Evolutionary conservation across 2,888 invertebrate genomes (phyloP).

Genomic region (Nephrotoma appendiculata): DNA sequence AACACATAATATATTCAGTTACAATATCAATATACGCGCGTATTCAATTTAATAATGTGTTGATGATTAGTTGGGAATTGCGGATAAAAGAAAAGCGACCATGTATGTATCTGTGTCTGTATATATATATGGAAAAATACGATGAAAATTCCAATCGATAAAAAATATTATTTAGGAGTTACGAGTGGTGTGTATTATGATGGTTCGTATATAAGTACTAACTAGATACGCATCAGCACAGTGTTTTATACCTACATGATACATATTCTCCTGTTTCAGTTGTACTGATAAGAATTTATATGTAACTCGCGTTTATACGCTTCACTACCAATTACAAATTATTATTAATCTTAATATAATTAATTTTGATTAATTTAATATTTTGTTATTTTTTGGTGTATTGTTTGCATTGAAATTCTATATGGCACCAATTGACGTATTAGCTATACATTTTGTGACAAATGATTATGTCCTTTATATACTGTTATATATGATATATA

Average conservation of each 20-base stretch:
- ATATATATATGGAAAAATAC: neutral
- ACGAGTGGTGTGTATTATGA: neutral
- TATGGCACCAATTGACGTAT: neutral
- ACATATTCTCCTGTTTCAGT: neutral
- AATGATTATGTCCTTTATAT: neutral
- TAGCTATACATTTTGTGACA: neutral
- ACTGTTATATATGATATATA: too few relatives aligned
- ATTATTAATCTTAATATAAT: neutral
- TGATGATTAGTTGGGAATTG: neutral
- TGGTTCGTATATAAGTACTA: too few relatives aligned
- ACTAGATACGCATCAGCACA: too few relatives aligned
- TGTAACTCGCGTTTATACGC: neutral
- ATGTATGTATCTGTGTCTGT: neutral
- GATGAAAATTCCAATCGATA: neutral
- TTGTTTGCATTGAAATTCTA: neutral
- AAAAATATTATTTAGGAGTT: neutral
- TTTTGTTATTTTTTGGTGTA: neutral
- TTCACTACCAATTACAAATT: neutral
- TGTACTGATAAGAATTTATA: neutral
- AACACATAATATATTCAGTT: neutral
- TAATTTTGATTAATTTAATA: neutral
- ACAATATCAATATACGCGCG: neutral
- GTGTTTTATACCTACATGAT: too few relatives aligned
- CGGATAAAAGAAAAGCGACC: neutral
- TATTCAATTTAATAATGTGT: neutral